A percentile compares a stretch with the other conserved stretches of the same genome.
phyloP scores from a whole-genome alignment of 2,797 vertebrate genomes.

The Rhadinocentrus ornatus region DNA sequence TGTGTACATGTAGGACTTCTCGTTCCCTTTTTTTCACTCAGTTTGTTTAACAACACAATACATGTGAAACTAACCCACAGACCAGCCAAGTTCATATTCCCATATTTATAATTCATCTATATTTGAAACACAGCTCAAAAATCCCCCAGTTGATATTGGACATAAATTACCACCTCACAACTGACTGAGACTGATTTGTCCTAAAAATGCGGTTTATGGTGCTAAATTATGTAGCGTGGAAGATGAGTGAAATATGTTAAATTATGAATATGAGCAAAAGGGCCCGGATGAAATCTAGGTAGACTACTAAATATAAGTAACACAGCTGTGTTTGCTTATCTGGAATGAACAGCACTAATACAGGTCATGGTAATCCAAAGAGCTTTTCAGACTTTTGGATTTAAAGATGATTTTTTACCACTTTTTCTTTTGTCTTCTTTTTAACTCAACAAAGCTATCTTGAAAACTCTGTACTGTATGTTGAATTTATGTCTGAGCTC shows the following conservation, averaged over 20 bases:
- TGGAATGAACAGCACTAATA: constrained; percentile 22
- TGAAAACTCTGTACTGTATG: constrained; percentile 9
- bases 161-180: constrained; percentile 77
- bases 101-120: constrained; percentile 40
- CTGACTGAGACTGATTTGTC: constrained; percentile 64
- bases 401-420: too few relatives aligned
- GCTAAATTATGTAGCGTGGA: constrained; percentile 78
- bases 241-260: constrained; percentile 79
- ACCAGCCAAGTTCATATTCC: constrained; percentile 17
- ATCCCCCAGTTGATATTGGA: constrained; percentile 54
- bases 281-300: constrained; percentile 48
- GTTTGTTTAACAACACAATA: constrained; percentile 2
- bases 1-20: background rate
- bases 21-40: constrained; percentile 4
- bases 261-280: constrained; percentile 67
- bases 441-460: background rate
- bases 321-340: constrained; percentile 41
- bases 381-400: too few relatives aligned
- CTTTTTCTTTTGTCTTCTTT: too few relatives aligned
- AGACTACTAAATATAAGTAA: constrained; percentile 47
- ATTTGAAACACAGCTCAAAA: constrained; percentile 62
- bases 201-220: constrained; percentile 79
- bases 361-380: background rate
- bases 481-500: constrained; percentile 23
- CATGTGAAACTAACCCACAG: constrained; percentile 19